Conservation (phyloP, 2,113 vertebrate species). For the Cyprinodon brontotheroides region DNA sequence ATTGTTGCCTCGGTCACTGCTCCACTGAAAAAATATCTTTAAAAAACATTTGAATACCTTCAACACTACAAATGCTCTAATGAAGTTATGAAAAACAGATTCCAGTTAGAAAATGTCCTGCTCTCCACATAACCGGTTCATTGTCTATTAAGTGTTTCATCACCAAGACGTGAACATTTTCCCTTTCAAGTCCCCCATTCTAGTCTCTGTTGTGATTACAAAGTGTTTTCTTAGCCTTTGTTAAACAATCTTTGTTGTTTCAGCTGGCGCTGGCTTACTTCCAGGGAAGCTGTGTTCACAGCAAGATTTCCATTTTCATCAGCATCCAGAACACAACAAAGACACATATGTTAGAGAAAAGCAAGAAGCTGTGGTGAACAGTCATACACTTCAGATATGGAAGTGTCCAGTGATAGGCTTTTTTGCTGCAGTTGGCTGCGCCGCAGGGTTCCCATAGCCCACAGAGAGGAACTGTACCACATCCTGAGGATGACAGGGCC, state of each 20-base stretch:
- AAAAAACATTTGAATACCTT: background rate
- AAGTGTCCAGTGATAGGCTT: constrained; percentile 53
- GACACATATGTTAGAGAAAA: constrained; percentile 9
- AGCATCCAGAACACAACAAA: constrained; percentile 25
- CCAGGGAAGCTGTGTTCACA: constrained; percentile 44
- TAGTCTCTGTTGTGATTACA: constrained; percentile 28
- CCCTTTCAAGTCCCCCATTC: constrained; percentile 18
- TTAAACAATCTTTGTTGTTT: constrained; percentile 44
- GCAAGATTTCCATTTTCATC: constrained; percentile 20
- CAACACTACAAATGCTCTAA: background rate
- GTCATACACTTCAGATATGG: constrained; percentile 35
- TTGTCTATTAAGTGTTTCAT: constrained; percentile 17
- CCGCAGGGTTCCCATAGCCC: constrained; percentile 55
- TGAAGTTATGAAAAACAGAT: constrained; percentile 8
- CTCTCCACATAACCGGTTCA: background rate
- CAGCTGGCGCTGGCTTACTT: constrained; percentile 45
- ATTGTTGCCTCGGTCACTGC: background rate
- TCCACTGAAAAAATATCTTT: background rate
- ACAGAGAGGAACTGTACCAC: constrained; percentile 77
- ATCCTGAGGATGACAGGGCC: constrained; percentile 77
- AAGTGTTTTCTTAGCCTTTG: constrained; percentile 16
- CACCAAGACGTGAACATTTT: constrained; percentile 6
- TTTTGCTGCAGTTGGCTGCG: constrained; percentile 69
- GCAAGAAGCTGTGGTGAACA: background rate
- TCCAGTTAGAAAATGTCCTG: constrained; percentile 1